Evolutionary conservation across 2,888 invertebrate genomes (phyloP).

Genomic region (Ichneumoninae sp.): DNA sequence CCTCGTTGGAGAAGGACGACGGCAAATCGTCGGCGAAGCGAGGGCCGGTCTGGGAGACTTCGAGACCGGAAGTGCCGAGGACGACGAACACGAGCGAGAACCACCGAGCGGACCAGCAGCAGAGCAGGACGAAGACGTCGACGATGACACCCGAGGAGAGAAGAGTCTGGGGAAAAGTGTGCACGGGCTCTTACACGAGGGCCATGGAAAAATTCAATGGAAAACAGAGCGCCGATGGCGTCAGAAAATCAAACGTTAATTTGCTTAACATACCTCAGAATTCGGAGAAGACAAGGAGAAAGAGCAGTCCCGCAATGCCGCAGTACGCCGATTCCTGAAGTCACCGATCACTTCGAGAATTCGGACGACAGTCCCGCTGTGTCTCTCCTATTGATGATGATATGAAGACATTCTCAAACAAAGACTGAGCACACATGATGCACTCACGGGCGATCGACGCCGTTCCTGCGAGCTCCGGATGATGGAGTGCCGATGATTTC

Average conservation of each 20-base stretch:
- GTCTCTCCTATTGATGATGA: conserved; percentile 10
- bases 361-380: not conserved
- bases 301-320: conserved; percentile 81
- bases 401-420: conserved; percentile 56
- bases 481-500: conserved; percentile 6
- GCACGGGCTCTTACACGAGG: conserved; percentile 84
- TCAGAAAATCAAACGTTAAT: conserved; percentile 69
- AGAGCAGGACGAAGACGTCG: conserved; percentile 55
- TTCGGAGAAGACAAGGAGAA: conserved; percentile 80
- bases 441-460: conserved; percentile 23
- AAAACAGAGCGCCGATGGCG: conserved; percentile 70
- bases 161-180: conserved; percentile 82
- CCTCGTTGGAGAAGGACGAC: conserved; percentile 74
- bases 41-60: conserved; percentile 60
- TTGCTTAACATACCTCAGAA: conserved; percentile 51
- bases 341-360: not conserved
- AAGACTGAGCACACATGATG: conserved; percentile 69
- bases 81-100: conserved; percentile 30
- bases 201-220: conserved; percentile 84
- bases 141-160: conserved; percentile 75
- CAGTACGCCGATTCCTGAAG: conserved; percentile 74
- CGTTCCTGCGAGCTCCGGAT: not conserved
- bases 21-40: conserved; percentile 55
- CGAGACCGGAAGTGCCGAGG: conserved; percentile 59
- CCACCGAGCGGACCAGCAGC: conserved; percentile 55